Evolutionary conservation across 2,888 invertebrate genomes (phyloP).

Genomic region (Bimastos eiseni): DNA sequence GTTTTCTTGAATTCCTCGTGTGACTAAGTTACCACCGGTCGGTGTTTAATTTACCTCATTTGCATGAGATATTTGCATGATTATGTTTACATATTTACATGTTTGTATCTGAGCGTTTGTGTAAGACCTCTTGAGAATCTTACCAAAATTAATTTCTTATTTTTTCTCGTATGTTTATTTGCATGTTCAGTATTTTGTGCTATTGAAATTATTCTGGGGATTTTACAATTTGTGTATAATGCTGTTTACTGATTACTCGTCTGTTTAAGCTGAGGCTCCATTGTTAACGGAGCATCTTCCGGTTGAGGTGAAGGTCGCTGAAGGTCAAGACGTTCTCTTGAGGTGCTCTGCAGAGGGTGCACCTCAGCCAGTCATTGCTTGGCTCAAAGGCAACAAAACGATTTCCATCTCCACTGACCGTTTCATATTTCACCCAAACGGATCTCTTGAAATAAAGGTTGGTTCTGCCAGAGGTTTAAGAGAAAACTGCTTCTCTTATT

Average conservation of each 20-base stretch:
- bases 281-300: neutral
- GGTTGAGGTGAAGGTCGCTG: neutral
- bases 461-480: neutral
- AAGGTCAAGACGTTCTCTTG: neutral
- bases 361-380: constrained; percentile 88
- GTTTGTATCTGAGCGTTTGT: neutral
- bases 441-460: constrained; percentile 6
- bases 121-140: neutral
- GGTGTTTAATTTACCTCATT: neutral
- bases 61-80: neutral
- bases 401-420: neutral
- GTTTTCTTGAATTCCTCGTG: neutral
- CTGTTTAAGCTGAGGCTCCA: neutral
- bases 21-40: neutral
- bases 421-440: neutral
- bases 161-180: neutral
- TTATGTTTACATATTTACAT: neutral
- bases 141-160: neutral
- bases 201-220: no score
- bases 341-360: constrained; percentile 65
- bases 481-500: no score
- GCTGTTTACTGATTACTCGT: neutral
- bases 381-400: constrained; percentile 64
- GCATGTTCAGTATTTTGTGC: neutral
- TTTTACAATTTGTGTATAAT: no score